phyloP scores from a whole-genome alignment of 2,797 vertebrate species.

The Rhinella marina region DNA sequence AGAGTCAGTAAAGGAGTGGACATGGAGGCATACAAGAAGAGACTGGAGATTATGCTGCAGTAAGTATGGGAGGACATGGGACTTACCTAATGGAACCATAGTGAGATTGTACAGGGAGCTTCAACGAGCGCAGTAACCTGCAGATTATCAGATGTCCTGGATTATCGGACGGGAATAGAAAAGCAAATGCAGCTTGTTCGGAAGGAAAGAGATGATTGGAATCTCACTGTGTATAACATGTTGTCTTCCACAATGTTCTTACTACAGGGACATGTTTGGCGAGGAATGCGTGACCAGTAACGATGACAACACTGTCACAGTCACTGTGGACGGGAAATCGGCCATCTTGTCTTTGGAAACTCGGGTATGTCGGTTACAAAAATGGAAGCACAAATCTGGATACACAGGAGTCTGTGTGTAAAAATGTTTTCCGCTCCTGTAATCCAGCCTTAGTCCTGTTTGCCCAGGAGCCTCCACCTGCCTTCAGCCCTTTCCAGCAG shows the following conservation, averaged over 20 bases:
- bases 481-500: neutral
- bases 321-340: constrained; percentile 89
- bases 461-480: neutral
- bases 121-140: too few species aligned
- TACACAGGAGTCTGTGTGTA: neutral
- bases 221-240: neutral
- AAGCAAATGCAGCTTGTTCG: too few species aligned
- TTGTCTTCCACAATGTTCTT: constrained; percentile 18
- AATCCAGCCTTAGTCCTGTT: neutral
- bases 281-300: constrained; percentile 86
- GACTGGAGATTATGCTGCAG: constrained; percentile 93
- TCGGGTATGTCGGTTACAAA: constrained; percentile 69
- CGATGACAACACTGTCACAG: constrained; percentile 75
- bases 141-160: too few species aligned
- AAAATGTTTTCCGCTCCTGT: neutral
- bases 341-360: constrained; percentile 81
- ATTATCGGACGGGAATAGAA: too few species aligned
- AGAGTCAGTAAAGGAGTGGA: constrained; percentile 80
- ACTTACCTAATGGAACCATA: neutral
- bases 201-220: neutral
- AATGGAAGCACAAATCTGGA: neutral
- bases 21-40: constrained; percentile 82
- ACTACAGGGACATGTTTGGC: constrained; percentile 91
- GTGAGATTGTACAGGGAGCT: too few species aligned
- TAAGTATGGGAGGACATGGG: constrained; percentile 72